Base-by-base conservation (phyloP, 2,888 invertebrate genomes). In the Drosophila sordidula region DNA sequence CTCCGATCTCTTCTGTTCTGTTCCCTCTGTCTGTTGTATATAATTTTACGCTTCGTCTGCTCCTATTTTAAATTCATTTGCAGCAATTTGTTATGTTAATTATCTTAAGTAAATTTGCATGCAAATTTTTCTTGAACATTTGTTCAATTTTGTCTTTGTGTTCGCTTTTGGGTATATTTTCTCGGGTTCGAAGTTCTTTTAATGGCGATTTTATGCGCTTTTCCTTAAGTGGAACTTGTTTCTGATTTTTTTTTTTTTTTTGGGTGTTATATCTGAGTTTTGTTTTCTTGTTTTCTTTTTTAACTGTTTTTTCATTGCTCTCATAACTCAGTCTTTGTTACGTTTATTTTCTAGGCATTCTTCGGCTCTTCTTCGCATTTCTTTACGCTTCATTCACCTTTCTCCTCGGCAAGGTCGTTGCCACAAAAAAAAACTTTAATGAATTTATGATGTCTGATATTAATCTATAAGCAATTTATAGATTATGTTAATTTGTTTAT, bases 51-150 rank as follows among this genome's bases (percentile, higher is more conserved):
- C 65, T 70, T 78, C 59, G 76, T 14, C 58, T 75, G 58, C 14
- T 55, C 18, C 42, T 14, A 57, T 47, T 76, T 63, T 6, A 55
- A 66, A 70, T 61, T 66, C 55, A 58, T 66, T 76, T 61, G 18
- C 18, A n/a, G 55, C 56, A 67, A 70, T 70, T 75, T 71, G 50
- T 58, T 70, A 75, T 78, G 78, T 47, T 67, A 70, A 78, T 74
- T 74, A 52, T 59, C 12, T 52, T 32, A 32, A 32, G 66, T 65
- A 62, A 76, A 70, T 74, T 61, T 26, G 46, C 65, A 74, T 75
- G 76, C 66, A 66, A 74, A 74, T 75, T 34, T 50, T 1, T 29
- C 34, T 11, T 56, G 32, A 38, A 46, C 18, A 38, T 18, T 47
- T 61, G 46, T 46, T 29, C 9, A 41, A 25, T 46, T 14, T 49